Base-by-base conservation (phyloP, 2,888 invertebrate species). In the Hofmannophila pseudospretella region DNA sequence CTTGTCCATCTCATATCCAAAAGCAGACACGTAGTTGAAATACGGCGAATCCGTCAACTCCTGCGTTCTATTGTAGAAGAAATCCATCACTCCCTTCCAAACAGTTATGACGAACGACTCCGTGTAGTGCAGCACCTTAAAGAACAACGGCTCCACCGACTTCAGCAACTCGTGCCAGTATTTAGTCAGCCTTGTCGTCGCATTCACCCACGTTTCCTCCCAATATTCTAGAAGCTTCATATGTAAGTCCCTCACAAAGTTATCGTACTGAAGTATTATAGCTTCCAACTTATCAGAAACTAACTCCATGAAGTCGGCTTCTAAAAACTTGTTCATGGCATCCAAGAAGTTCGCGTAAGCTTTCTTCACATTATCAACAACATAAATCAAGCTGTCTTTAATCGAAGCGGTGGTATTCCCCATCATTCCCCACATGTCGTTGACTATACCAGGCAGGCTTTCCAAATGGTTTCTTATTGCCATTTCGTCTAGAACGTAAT, bases 391-490 rank as follows among this genome's bases (percentile, higher is more conserved):
- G 47, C 94, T 94, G 46, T 93, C 91, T 31, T 93, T 91, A 11
- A 95, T 89, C 0, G 94, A 94, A 48, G 92, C 89, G 5, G 94
- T 94, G 0, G 95, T 94, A 36, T 94, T 94, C 0, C 95, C 95
- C 93, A 95, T 93, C 52, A 94, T 91, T 3, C 93, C 93, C 93
- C 94, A 94, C 59, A 95, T 89, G 67, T 95, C 95, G 32, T 92
- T 92, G 0, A 95, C 88, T 13, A 95, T 93, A 31, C 92, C 93
- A 0, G 95, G 95, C 34, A 95, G 62, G 0, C 93, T 92, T 53
- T 94, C 92, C 49, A 95, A 90, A 62, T 94, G 94, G 42, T 92
- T 91, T 39, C 92, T 87, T 31, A 95, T 88, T 0, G 95, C 92
- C 64, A 95, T 85, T 64, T 96, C 94, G 51, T 96, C 94, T 28